These are phyloP conservation scores for Falco columbarius DNA, from an alignment of 2,797 vertebrate species.

Conservation along the genomic window DNA sequence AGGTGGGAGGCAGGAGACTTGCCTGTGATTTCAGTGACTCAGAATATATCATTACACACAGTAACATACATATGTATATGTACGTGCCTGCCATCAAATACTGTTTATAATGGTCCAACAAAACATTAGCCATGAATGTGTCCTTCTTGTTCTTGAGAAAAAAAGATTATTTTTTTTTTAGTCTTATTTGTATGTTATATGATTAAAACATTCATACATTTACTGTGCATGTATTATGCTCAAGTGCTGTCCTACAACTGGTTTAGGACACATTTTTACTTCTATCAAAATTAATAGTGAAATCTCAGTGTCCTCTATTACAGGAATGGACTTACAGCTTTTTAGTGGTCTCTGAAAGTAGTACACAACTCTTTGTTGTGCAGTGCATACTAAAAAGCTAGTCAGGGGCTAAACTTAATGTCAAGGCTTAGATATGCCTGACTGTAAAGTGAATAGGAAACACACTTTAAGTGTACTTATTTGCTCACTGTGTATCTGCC, in stretches of 20 bases:
- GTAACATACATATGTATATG: not conserved
- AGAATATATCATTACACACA: not conserved
- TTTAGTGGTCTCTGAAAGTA: not conserved
- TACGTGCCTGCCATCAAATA: not conserved
- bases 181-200: not conserved
- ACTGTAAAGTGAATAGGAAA: not conserved
- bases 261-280: not conserved
- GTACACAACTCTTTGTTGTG: not conserved
- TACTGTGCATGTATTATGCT: not conserved
- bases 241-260: not conserved
- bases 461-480: not conserved
- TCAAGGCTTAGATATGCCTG: not conserved
- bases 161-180: not conserved
- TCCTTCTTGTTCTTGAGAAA: not conserved
- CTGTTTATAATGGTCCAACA: not conserved
- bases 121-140: not conserved
- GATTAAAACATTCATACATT: not conserved
- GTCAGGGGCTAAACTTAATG: not conserved
- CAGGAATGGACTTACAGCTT: not conserved
- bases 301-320: not conserved
- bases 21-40: not conserved
- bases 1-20: not conserved
- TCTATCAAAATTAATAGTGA: not conserved
- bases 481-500: not conserved
- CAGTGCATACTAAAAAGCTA: not conserved